Evolutionary conservation across 1,140 invertebrate genomes (phyloP).

Genomic region (Drosophila ironensis): DNA sequence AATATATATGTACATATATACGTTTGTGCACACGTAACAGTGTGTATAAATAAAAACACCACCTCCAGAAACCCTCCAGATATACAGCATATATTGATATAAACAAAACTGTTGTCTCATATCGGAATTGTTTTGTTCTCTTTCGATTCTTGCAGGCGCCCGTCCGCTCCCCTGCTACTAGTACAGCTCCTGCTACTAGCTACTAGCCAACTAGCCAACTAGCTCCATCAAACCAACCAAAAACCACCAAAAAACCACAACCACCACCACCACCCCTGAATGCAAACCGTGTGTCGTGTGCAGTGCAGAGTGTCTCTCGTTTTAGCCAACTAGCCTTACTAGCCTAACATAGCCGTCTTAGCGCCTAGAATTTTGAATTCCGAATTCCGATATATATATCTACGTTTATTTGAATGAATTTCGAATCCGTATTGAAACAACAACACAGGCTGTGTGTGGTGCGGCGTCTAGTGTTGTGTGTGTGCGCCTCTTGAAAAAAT

Average conservation of each 20-base stretch:
- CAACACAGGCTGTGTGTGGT: too few species aligned
- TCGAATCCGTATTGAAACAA: neutral
- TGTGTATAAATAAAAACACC: slow-evolving; percentile 25
- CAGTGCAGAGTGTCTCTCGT: slow-evolving; percentile 18
- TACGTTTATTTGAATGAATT: slow-evolving; percentile 15
- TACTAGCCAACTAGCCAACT: too few species aligned
- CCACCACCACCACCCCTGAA: slow-evolving; percentile 3
- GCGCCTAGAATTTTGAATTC: too few species aligned
- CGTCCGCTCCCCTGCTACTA: slow-evolving; percentile 30
- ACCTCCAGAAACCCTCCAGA: slow-evolving; percentile 10
- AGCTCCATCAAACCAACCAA: too few species aligned
- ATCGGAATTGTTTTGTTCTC: slow-evolving; percentile 72
- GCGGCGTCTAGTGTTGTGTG: too few species aligned
- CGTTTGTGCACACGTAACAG: too few species aligned
- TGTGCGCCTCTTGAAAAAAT: too few species aligned
- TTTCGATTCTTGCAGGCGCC: slow-evolving; percentile 74
- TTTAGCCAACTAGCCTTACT: slow-evolving; percentile 13
- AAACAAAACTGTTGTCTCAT: slow-evolving; percentile 56
- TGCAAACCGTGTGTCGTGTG: slow-evolving; percentile 33
- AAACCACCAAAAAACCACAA: neutral
- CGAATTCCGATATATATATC: slow-evolving; percentile 47
- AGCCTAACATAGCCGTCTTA: too few species aligned
- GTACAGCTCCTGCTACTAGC: slow-evolving; percentile 21
- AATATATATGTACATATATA: slow-evolving; percentile 30
- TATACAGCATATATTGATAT: slow-evolving; percentile 43